phyloP scores from a whole-genome alignment of 2,113 vertebrate genomes.

The Hippocampus guttulatus region DNA sequence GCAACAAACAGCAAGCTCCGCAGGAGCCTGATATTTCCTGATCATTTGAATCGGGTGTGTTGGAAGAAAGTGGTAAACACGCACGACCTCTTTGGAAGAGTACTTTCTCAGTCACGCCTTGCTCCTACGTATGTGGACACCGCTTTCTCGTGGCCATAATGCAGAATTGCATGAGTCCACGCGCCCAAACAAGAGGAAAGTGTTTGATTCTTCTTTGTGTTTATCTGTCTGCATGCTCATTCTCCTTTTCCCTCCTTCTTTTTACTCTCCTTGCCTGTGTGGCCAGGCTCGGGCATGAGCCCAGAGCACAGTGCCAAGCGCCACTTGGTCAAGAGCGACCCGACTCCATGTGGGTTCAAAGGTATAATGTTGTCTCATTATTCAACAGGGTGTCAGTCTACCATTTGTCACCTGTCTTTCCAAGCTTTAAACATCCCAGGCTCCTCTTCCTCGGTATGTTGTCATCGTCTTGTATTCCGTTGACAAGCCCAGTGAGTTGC shows the following conservation, averaged over 20 bases:
- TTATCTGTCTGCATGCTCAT: constrained; percentile 6
- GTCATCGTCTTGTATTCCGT: background rate
- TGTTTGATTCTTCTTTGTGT: background rate
- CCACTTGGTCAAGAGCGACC: constrained; percentile 93
- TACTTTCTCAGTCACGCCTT: background rate
- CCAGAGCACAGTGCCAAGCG: constrained; percentile 91
- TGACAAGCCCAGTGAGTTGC: background rate
- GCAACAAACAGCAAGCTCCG: no score
- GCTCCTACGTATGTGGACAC: background rate
- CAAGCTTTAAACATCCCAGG: constrained; percentile 1
- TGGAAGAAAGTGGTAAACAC: no score
- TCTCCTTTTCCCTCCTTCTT: constrained; percentile 26
- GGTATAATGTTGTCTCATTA: constrained; percentile 66
- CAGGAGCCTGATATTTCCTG: no score
- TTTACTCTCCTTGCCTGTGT: constrained; percentile 54
- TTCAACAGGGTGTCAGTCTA: constrained; percentile 7
- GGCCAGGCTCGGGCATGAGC: constrained; percentile 85
- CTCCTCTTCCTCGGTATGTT: constrained; percentile 3
- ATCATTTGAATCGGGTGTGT: no score
- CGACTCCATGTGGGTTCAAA: constrained; percentile 92
- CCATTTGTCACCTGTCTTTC: constrained; percentile 11
- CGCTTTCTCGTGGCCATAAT: constrained; percentile 53
- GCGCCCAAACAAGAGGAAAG: background rate
- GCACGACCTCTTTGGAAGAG: background rate
- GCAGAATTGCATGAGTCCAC: constrained; percentile 47